Evolutionary conservation across 2,797 vertebrate species (phyloP).

Genomic region (Coendou prehensilis): DNA sequence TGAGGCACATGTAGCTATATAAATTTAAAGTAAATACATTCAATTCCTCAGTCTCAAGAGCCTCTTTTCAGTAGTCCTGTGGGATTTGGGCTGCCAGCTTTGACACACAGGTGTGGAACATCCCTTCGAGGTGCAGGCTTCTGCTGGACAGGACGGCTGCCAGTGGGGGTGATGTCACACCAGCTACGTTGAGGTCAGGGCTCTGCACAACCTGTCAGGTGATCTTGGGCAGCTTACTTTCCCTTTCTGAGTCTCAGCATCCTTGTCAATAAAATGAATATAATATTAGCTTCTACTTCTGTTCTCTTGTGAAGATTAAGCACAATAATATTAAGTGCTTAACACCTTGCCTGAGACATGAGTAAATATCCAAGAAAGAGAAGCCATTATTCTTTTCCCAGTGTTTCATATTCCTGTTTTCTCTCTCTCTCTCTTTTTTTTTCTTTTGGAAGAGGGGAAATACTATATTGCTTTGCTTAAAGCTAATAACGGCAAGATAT

Average conservation of each 20-base stretch:
- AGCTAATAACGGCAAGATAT: conserved; percentile 33
- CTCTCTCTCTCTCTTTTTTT: not conserved
- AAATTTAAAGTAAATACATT: not conserved
- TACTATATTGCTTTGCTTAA: conserved; percentile 49
- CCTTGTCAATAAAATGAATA: not conserved
- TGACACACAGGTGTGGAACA: too few relatives aligned
- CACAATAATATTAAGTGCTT: not conserved
- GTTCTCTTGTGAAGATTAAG: not conserved
- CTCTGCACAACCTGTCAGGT: not conserved
- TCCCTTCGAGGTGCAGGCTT: fast-evolving
- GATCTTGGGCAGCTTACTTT: not conserved
- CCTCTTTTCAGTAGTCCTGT: not conserved
- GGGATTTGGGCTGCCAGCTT: not conserved
- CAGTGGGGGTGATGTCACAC: not conserved
- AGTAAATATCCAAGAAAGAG: not conserved
- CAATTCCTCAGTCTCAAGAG: not conserved
- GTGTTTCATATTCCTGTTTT: not conserved
- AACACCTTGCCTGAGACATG: not conserved
- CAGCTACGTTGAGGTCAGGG: not conserved
- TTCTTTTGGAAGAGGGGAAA: not conserved
- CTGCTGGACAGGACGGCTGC: not conserved
- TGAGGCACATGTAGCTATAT: not conserved
- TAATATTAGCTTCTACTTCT: not conserved
- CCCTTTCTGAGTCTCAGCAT: not conserved
- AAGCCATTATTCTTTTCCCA: not conserved